Percentiles rank a stretch among this genome's conserved stretches.
Evolutionary conservation across 2,797 vertebrate species (phyloP).

Genomic region (Ceryle rudis): DNA sequence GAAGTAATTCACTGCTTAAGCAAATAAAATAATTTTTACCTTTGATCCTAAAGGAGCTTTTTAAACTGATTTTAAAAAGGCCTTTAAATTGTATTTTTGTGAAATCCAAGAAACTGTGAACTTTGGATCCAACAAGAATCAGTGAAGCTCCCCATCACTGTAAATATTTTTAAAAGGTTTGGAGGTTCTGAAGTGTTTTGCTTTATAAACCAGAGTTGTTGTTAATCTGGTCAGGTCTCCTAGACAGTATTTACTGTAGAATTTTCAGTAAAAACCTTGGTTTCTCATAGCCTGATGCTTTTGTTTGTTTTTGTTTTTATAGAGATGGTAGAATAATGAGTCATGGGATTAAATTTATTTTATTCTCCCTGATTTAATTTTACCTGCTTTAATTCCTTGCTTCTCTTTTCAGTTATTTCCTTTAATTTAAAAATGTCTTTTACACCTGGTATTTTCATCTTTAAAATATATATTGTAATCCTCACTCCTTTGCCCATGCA

Average conservation of each 20-base stretch:
- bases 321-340: neutral
- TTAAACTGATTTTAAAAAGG: neutral
- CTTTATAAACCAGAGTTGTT: neutral
- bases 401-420: neutral
- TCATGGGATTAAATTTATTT: neutral
- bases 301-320: neutral
- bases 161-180: neutral
- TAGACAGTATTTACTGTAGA: neutral
- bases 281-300: neutral
- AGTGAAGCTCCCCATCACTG: neutral
- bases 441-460: neutral
- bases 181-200: neutral
- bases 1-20: neutral
- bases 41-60: neutral
- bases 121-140: neutral
- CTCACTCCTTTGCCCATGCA: neutral
- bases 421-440: neutral
- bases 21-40: neutral
- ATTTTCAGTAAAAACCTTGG: neutral
- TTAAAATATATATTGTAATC: neutral
- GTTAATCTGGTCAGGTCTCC: neutral
- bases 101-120: neutral
- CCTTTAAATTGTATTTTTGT: neutral
- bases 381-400: neutral
- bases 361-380: neutral